Base-by-base conservation (phyloP, 2,888 invertebrate species). In the Chelonus formosanus region DNA sequence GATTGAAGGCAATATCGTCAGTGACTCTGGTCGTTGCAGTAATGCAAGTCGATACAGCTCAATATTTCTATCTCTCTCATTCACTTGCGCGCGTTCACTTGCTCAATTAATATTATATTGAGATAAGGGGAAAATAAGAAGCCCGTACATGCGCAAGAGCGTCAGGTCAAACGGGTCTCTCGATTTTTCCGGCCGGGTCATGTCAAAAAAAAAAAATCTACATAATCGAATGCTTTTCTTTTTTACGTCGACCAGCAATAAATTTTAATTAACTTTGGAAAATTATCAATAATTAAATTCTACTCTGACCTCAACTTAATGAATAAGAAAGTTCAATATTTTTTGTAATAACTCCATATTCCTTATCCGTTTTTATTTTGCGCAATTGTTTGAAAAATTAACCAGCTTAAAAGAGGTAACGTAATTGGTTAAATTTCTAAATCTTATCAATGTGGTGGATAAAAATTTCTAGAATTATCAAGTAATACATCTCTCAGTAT, bases 41-140 rank as follows among this genome's bases (percentile, higher is more conserved):
- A 63, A 63, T 44, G 32, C 44, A 73, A 74, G 68, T 70, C 66
- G 70, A 75, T 73, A 75, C 69, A 60, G 65, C 50, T 59, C 58
- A 45, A 52, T 44, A 36, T 52, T 47, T 56, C 60, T 56, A 48
- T 65, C 64, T 56, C 56, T 52, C 57, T 35, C 52, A 52, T 55
- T 47, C 53, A 36, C 48, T 62, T 40, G 47, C 10, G 20, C 36
- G 61, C 48, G 32, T 45, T 47, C 61, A 47, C 43, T 52, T 40
- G 60, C 60, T 65, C 60, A 68, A 68, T 68, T 64, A 68, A 61
- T 62, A 65, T 65, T 61, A 61, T 61, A 65, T 68, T 53, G 47
- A 65, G 61, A 68, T 67, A 61, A 60, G 61, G 56, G 56, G 59
- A 64, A 67, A 64, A 64, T 64, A 57, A 52, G 64, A 58, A 58